Conservation (phyloP, 64 coral and sea anemone genomes). For the Pocillopora verrucosa region DNA sequence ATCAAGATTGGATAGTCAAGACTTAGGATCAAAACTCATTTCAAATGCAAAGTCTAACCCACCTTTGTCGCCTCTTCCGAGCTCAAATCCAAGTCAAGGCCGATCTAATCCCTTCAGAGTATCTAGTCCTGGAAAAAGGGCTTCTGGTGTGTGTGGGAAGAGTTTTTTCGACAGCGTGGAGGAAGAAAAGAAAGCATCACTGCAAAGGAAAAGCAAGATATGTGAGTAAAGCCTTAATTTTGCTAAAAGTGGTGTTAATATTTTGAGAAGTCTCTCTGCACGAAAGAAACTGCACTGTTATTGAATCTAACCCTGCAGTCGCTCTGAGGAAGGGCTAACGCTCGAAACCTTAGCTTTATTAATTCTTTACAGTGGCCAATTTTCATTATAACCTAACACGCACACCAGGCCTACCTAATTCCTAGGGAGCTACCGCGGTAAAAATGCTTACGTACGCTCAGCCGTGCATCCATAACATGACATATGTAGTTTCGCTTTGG, state of each 20-base stretch:
- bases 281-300: no score
- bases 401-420: no score
- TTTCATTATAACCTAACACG: no score
- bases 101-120: slow-evolving; percentile 88
- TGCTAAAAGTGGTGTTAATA: background rate
- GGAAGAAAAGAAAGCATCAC: slow-evolving; percentile 69
- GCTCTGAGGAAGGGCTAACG: no score
- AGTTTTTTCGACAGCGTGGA: slow-evolving; percentile 93
- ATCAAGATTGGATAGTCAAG: slow-evolving; percentile 16
- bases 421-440: no score
- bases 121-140: slow-evolving; percentile 43
- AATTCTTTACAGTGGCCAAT: no score
- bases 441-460: no score
- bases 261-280: no score
- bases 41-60: background rate
- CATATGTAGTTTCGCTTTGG: no score
- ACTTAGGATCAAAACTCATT: background rate
- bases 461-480: no score
- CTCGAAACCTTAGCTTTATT: no score
- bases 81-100: slow-evolving; percentile 60
- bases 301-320: no score
- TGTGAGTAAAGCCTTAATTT: slow-evolving; percentile 31
- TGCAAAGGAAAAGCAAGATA: slow-evolving; percentile 56
- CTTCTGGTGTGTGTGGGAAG: slow-evolving; percentile 56
- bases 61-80: background rate